These are phyloP conservation scores for Nasonovia ribisnigri DNA, from an alignment of 2,888 invertebrate genomes.

Conservation along the genomic window DNA sequence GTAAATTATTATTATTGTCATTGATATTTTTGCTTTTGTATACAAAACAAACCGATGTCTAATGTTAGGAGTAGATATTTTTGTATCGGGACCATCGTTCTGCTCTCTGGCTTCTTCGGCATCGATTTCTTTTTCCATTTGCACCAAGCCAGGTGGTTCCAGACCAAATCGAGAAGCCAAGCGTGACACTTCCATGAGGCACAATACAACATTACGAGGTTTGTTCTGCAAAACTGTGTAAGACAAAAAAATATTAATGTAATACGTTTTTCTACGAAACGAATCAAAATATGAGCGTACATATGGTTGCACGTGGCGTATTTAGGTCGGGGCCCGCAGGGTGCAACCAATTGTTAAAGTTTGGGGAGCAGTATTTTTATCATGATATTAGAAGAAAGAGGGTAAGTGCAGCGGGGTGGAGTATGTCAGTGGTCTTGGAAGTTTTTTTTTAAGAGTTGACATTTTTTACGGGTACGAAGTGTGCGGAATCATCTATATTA, in stretches of 20 bases:
- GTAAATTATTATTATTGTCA: background rate
- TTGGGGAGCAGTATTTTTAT: background rate
- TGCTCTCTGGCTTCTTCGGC: slow-evolving; percentile 74
- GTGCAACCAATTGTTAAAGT: background rate
- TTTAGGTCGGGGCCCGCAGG: background rate
- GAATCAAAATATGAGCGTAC: background rate
- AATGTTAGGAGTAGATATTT: slow-evolving; percentile 33
- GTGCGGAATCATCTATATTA: no score
- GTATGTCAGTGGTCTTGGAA: no score
- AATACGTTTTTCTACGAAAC: background rate
- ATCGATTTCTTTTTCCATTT: slow-evolving; percentile 89
- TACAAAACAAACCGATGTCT: slow-evolving; percentile 40
- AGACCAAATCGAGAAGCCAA: slow-evolving; percentile 82
- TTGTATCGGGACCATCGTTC: slow-evolving; percentile 7
- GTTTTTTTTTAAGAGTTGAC: no score
- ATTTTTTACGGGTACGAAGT: no score
- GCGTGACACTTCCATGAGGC: slow-evolving; percentile 86
- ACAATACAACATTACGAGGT: slow-evolving; percentile 86
- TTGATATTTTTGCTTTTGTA: background rate
- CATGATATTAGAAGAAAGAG: background rate
- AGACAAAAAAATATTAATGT: slow-evolving; percentile 65
- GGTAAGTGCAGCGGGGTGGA: no score
- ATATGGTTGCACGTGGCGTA: background rate
- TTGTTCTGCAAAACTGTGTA: slow-evolving; percentile 83
- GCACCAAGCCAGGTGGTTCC: slow-evolving; percentile 86